These are phyloP conservation scores for Moxostoma hubbsi DNA, from an alignment of 2,797 vertebrate genomes.

Conservation along the genomic window DNA sequence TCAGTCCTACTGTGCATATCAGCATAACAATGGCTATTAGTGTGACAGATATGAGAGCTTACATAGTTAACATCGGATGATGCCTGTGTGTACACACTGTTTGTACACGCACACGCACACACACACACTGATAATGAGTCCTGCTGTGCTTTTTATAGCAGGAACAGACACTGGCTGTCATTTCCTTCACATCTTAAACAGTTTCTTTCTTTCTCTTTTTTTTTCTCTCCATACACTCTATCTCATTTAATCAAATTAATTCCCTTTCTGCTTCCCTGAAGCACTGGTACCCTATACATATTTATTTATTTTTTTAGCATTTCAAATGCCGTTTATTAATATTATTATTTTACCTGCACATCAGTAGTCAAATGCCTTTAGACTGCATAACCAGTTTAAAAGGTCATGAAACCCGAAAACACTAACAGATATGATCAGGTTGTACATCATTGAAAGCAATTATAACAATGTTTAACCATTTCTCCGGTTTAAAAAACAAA, in stretches of 20 bases:
- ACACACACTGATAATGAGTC: constrained; percentile 59
- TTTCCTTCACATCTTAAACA: constrained; percentile 44
- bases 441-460: too few relatives aligned
- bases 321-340: too few relatives aligned
- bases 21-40: constrained; percentile 66
- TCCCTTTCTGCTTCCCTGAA: not conserved
- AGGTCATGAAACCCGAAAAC: too few relatives aligned
- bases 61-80: constrained; percentile 61
- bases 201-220: not conserved
- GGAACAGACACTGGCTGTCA: constrained; percentile 67
- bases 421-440: too few relatives aligned
- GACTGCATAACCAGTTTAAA: too few relatives aligned
- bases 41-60: constrained; percentile 64
- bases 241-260: constrained; percentile 31
- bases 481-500: too few relatives aligned
- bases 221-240: not conserved
- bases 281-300: not conserved
- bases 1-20: constrained; percentile 59
- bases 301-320: too few relatives aligned
- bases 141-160: constrained; percentile 66
- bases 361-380: too few relatives aligned
- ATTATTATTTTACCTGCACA: too few relatives aligned
- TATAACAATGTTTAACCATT: too few relatives aligned
- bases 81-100: constrained; percentile 16
- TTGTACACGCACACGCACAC: constrained; percentile 52